phyloP scores from a whole-genome alignment of 2,888 invertebrate genomes.

The Penaeus monodon region DNA sequence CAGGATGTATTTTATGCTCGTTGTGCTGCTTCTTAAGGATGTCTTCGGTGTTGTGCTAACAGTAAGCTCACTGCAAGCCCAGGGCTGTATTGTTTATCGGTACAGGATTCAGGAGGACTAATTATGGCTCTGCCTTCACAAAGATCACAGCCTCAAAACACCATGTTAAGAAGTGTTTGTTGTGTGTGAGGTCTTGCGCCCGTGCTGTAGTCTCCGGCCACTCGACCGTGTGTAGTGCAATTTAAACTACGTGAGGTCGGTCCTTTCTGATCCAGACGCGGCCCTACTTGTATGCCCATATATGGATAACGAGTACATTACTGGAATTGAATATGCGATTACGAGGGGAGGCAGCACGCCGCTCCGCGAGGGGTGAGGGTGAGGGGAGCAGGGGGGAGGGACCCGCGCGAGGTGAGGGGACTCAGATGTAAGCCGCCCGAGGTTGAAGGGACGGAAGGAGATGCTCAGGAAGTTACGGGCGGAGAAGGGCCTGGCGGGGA shows the following conservation, averaged over 20 bases:
- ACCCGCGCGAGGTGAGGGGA: slow-evolving; percentile 5
- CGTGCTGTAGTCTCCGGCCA: slow-evolving; percentile 1
- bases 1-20: too few species aligned
- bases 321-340: slow-evolving; percentile 16
- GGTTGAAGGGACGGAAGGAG: slow-evolving; percentile 1
- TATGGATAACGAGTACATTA: slow-evolving; percentile 13
- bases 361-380: not conserved
- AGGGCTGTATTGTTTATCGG: too few species aligned
- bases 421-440: not conserved
- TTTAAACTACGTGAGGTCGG: slow-evolving; percentile 6
- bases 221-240: slow-evolving; percentile 13
- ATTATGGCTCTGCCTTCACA: too few species aligned
- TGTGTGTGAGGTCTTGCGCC: too few species aligned
- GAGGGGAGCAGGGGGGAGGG: not conserved
- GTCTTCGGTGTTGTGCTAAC: not conserved
- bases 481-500: not conserved
- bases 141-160: too few species aligned
- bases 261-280: slow-evolving; percentile 2
- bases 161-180: too few species aligned
- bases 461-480: not conserved
- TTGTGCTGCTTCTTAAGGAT: too few species aligned
- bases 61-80: not conserved
- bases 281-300: slow-evolving; percentile 6
- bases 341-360: slow-evolving; percentile 5
- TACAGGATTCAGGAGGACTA: too few species aligned